These are phyloP conservation scores for Tolypeutes matacus DNA, from an alignment of 2,797 vertebrate species.

Conservation along the genomic window DNA sequence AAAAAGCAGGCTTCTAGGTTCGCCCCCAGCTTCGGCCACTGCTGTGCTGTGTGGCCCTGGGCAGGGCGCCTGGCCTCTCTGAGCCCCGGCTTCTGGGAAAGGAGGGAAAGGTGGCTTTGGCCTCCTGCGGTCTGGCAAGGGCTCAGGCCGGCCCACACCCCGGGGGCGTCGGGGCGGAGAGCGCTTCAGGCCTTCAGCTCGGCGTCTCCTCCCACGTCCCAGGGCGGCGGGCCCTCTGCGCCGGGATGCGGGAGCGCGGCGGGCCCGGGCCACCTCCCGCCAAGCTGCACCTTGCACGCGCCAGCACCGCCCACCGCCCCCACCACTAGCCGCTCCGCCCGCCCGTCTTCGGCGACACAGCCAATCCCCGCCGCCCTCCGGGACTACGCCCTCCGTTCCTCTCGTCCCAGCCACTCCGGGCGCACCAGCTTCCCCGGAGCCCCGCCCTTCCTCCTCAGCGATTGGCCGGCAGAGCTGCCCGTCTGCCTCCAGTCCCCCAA, in stretches of 20 bases:
- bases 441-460: not conserved
- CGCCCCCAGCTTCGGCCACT: not conserved
- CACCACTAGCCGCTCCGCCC: not conserved
- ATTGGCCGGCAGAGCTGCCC: conserved; percentile 40
- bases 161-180: no score
- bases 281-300: conserved; percentile 25
- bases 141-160: not conserved
- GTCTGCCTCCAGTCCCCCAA: conserved; percentile 26
- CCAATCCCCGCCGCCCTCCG: conserved; percentile 23
- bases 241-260: no score
- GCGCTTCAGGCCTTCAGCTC: no score
- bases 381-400: conserved; percentile 69
- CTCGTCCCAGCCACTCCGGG: no score
- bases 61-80: not conserved
- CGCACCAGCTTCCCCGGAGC: not conserved
- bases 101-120: not conserved
- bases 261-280: not conserved
- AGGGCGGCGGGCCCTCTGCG: no score
- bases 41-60: not conserved
- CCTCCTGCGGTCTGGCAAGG: not conserved
- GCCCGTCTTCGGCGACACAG: not conserved
- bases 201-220: not conserved
- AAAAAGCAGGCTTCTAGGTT: not conserved
- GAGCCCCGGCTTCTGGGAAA: not conserved
- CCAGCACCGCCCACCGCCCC: not conserved